Conservation (phyloP, 2,888 invertebrate genomes). For the Eupeodes luniger region DNA sequence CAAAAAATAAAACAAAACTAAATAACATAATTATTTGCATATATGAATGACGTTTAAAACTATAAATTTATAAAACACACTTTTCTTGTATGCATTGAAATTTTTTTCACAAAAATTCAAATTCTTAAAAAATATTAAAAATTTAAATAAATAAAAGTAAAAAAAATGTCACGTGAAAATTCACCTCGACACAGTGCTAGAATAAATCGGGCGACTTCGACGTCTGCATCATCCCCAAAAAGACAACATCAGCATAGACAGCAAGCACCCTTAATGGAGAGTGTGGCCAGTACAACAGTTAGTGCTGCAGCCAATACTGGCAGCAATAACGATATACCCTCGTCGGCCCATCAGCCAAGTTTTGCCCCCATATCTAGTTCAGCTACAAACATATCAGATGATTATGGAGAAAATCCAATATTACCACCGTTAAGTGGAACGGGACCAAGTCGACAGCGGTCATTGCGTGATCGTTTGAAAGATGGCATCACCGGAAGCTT, state of each 20-base stretch:
- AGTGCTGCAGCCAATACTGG: constrained; percentile 51
- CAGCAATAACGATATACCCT: constrained; percentile 64
- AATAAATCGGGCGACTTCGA: constrained; percentile 61
- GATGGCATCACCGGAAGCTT: constrained; percentile 92
- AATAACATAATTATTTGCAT: constrained; percentile 29
- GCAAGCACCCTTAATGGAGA: constrained; percentile 76
- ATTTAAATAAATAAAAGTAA: constrained; percentile 51
- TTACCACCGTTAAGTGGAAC: constrained; percentile 83
- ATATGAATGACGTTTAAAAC: constrained; percentile 45
- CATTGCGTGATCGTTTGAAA: constrained; percentile 90
- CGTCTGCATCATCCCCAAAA: constrained; percentile 63
- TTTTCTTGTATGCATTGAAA: constrained; percentile 73
- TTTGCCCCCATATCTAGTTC: constrained; percentile 80
- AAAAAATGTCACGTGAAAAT: constrained; percentile 83
- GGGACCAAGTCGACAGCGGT: constrained; percentile 89
- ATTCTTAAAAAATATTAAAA: constrained; percentile 4
- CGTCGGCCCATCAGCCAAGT: constrained; percentile 52
- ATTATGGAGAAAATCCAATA: constrained; percentile 80
- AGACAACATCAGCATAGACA: constrained; percentile 67
- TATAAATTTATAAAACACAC: constrained; percentile 36
- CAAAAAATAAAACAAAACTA: constrained; percentile 10
- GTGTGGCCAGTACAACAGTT: constrained; percentile 51
- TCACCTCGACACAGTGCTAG: constrained; percentile 82
- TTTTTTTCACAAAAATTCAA: constrained; percentile 36
- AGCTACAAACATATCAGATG: constrained; percentile 81